phyloP scores from a whole-genome alignment of 2,797 vertebrate species.

The Cirrhinus molitorella region DNA sequence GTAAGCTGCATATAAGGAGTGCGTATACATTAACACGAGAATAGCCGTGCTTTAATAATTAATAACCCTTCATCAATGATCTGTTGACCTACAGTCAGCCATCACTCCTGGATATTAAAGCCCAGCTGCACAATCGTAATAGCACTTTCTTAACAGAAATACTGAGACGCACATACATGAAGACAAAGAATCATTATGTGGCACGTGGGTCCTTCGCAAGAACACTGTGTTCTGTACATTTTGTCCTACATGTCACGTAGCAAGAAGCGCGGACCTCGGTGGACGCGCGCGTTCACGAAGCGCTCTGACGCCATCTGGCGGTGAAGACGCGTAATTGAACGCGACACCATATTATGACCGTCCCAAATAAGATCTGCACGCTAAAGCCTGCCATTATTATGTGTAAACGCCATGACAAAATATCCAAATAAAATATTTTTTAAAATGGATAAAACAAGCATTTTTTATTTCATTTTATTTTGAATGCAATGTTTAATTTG shows the following conservation, averaged over 20 bases:
- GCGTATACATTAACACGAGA: neutral
- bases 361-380: neutral
- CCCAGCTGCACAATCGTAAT: neutral
- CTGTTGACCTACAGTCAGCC: neutral
- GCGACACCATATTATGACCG: neutral
- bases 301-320: constrained; percentile 17
- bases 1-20: neutral
- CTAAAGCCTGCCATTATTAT: neutral
- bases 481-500: too few species aligned
- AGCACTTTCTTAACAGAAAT: neutral
- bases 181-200: constrained; percentile 33
- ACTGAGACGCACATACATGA: neutral
- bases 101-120: constrained; percentile 4
- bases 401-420: too few species aligned
- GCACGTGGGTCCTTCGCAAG: constrained; percentile 49
- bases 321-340: neutral
- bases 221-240: constrained; percentile 72
- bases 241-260: constrained; percentile 59
- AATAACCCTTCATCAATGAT: neutral
- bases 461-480: too few species aligned
- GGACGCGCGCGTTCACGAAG: neutral
- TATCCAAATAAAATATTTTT: too few species aligned
- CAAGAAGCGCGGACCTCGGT: neutral
- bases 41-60: constrained; percentile 10
- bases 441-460: too few species aligned